These are phyloP conservation scores for Dryoscopus gambensis DNA, from an alignment of 2,113 vertebrate genomes.

Conservation along the genomic window DNA sequence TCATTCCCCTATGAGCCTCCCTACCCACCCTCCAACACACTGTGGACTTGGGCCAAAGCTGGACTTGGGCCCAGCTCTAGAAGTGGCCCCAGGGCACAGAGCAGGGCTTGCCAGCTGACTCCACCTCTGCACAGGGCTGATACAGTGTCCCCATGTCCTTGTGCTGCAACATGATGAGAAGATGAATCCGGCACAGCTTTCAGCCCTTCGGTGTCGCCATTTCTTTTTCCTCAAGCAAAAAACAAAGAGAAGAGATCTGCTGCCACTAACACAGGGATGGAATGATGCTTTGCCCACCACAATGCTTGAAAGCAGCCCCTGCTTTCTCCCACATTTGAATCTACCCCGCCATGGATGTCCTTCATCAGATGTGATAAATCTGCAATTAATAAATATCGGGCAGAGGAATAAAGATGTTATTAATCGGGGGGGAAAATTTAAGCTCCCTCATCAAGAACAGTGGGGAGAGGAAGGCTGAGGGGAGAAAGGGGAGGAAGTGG, in stretches of 20 bases:
- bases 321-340: background rate
- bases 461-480: background rate
- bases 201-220: rapidly evolving
- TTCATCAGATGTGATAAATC: background rate
- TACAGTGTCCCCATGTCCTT: background rate
- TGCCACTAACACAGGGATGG: background rate
- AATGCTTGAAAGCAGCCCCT: background rate
- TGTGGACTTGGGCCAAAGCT: background rate
- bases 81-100: background rate
- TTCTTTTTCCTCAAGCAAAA: background rate
- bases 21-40: background rate
- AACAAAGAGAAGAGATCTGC: background rate
- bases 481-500: background rate
- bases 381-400: background rate
- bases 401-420: background rate
- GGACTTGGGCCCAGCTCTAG: background rate
- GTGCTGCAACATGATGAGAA: rapidly evolving
- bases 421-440: background rate
- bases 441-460: background rate
- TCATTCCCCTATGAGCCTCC: background rate
- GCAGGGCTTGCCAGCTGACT: rapidly evolving
- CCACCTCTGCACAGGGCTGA: rapidly evolving
- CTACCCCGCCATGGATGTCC: background rate
- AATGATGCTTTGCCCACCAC: rapidly evolving
- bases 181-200: background rate